Percentiles rank a stretch among this genome's conserved stretches.
phyloP scores from a whole-genome alignment of 2,797 vertebrate species.

The Pipistrellus kuhlii region DNA sequence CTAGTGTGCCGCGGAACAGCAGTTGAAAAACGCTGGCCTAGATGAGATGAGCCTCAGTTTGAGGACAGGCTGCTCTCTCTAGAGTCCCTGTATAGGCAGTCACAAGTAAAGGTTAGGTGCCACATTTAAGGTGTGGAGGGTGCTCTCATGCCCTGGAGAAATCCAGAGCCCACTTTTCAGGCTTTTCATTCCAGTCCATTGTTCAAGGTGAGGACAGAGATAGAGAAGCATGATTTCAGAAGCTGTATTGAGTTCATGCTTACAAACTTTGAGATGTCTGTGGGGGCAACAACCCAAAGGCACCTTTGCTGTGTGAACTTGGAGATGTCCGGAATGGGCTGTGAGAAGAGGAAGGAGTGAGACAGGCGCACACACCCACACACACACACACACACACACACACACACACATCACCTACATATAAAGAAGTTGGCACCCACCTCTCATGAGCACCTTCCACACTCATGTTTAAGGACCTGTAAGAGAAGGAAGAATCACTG shows the following conservation, averaged over 20 bases:
- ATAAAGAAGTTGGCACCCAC: no score
- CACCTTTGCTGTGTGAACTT: no score
- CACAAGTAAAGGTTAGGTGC: neutral
- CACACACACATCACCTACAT: neutral
- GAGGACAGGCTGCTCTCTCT: neutral
- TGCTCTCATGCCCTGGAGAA: neutral
- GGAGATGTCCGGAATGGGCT: neutral
- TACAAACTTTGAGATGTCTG: neutral
- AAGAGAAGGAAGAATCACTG: neutral
- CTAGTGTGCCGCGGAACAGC: no score
- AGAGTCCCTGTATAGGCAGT: neutral
- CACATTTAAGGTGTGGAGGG: neutral
- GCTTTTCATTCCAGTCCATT: neutral
- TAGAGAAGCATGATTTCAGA: neutral
- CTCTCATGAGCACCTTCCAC: neutral
- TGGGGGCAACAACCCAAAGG: neutral
- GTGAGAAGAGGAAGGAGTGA: neutral
- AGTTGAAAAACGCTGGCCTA: no score
- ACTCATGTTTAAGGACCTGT: neutral
- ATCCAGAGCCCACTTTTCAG: neutral
- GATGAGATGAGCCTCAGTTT: neutral
- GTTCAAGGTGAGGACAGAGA: neutral
- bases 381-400: accelerated
- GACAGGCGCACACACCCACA: accelerated
- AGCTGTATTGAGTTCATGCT: neutral